Evolutionary conservation across 2,113 vertebrate species (phyloP).

Genomic region (Triplophysa rosa): DNA sequence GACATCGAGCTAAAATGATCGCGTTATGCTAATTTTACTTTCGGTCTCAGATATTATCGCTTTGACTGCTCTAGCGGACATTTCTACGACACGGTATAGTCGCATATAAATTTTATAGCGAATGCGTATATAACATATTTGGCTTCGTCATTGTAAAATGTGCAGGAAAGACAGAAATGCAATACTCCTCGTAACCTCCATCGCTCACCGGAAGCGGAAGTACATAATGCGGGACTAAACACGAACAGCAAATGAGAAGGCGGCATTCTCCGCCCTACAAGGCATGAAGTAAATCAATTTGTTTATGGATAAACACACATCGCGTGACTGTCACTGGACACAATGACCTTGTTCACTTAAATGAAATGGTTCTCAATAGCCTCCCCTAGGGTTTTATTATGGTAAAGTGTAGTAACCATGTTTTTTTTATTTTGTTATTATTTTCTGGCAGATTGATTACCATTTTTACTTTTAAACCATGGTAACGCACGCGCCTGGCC

Average conservation of each 20-base stretch:
- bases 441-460: no score
- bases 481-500: no score
- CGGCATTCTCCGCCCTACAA: background rate
- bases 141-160: slow-evolving; percentile 19
- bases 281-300: background rate
- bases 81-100: background rate
- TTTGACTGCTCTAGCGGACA: background rate
- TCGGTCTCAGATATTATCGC: background rate
- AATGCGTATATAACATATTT: background rate
- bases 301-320: no score
- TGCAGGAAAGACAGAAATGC: slow-evolving; percentile 35
- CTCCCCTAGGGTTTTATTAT: no score
- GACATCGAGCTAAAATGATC: slow-evolving; percentile 16
- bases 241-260: slow-evolving; percentile 15
- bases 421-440: no score
- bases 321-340: no score
- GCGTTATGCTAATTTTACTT: slow-evolving; percentile 17
- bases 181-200: slow-evolving; percentile 47
- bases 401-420: no score
- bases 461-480: no score
- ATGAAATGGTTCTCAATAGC: no score
- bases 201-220: slow-evolving; percentile 60
- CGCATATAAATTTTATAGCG: background rate
- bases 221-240: background rate
- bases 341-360: no score